Conservation (phyloP, 2,797 vertebrate genomes). For the Lagocephalus sceleratus region DNA sequence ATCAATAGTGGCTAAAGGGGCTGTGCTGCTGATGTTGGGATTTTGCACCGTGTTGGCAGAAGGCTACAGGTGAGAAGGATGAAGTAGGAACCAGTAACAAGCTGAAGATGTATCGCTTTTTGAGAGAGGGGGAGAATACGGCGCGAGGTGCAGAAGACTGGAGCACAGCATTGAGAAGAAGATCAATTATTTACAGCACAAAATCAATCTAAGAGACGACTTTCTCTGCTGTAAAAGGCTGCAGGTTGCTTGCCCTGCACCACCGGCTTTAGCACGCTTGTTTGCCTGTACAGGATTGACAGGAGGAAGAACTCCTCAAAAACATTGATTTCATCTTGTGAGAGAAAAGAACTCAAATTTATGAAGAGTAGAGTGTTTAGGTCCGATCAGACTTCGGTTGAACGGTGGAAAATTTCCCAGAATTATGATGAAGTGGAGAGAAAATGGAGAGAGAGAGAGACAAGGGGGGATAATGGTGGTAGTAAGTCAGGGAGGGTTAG, state of each 20-base stretch:
- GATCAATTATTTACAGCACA: not conserved
- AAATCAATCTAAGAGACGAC: not conserved
- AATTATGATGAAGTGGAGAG: conserved; percentile 26
- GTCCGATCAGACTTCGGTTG: not conserved
- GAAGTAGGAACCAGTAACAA: not conserved
- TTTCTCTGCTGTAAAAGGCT: no score
- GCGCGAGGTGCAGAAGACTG: no score
- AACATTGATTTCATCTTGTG: no score
- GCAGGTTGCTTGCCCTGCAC: no score
- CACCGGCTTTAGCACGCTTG: no score
- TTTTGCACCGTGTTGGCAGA: not conserved
- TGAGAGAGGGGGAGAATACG: not conserved
- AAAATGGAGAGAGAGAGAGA: conserved; percentile 20
- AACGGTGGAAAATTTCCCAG: conserved; percentile 1
- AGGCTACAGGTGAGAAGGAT: not conserved
- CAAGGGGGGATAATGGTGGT: conserved; percentile 27
- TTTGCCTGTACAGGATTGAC: no score
- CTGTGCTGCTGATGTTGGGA: not conserved
- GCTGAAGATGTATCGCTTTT: not conserved
- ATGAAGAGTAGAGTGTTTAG: not conserved
- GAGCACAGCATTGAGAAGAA: no score
- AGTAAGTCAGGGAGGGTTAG: conserved; percentile 14
- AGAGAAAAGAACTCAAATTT: not conserved
- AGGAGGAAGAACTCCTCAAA: no score
- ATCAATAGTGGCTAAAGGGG: not conserved